These are phyloP conservation scores for Nesogale talazaci DNA, from an alignment of 2,113 vertebrate genomes.

Conservation along the genomic window DNA sequence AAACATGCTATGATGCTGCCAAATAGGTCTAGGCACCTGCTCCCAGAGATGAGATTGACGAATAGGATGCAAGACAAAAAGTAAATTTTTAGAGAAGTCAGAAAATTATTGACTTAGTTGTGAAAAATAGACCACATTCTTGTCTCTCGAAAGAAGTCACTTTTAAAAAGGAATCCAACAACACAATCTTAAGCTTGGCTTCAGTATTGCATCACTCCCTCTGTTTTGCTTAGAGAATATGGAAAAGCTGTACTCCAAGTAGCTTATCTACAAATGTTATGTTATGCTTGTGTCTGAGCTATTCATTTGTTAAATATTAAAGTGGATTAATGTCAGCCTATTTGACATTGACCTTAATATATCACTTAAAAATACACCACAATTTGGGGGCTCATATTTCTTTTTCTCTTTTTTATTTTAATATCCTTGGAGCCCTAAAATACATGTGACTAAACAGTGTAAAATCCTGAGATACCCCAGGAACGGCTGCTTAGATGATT, in stretches of 20 bases:
- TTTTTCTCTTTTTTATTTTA: background rate
- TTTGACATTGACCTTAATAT: background rate
- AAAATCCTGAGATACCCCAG: background rate
- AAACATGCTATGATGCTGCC: background rate
- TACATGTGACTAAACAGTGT: background rate
- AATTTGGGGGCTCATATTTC: slow-evolving; percentile 19
- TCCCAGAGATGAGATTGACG: background rate
- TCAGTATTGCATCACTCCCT: background rate
- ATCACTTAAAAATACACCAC: background rate
- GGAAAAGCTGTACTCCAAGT: background rate
- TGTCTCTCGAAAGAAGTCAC: too few species aligned
- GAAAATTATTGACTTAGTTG: too few species aligned
- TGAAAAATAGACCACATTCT: too few species aligned
- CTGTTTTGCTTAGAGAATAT: background rate
- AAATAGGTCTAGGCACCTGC: background rate
- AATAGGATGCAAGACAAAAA: background rate
- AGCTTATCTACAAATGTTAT: background rate
- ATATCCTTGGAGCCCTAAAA: background rate
- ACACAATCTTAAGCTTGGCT: slow-evolving; percentile 28
- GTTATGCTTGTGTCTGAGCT: background rate
- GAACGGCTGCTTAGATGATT: background rate
- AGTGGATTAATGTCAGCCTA: background rate
- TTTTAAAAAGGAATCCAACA: slow-evolving; percentile 10
- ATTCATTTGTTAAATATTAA: background rate
- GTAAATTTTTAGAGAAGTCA: too few species aligned